A percentile compares a stretch with the other conserved stretches of the same genome.
phyloP scores from a whole-genome alignment of 2,113 vertebrate genomes.

The Gymnogyps californianus region DNA sequence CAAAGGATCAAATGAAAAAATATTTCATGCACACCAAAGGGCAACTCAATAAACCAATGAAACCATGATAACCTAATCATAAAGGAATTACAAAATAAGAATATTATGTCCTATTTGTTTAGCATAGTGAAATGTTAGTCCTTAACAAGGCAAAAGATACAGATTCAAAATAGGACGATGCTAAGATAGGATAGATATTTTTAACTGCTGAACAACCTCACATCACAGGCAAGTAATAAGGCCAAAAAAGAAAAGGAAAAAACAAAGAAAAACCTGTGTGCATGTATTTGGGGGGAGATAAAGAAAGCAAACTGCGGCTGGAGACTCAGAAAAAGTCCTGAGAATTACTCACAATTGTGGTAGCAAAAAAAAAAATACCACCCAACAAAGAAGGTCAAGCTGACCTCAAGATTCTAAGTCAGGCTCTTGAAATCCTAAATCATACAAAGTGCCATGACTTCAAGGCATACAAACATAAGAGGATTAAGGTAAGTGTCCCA shows the following conservation, averaged over 20 bases:
- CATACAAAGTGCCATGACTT: slow-evolving; percentile 68
- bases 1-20: neutral
- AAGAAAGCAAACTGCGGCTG: neutral
- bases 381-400: slow-evolving; percentile 71
- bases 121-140: neutral
- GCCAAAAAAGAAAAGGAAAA: neutral
- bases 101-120: neutral
- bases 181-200: neutral
- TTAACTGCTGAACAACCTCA: neutral
- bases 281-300: neutral
- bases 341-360: slow-evolving; percentile 22
- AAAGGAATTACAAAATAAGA: neutral
- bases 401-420: slow-evolving; percentile 65
- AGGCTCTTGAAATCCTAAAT: slow-evolving; percentile 78
- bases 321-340: slow-evolving; percentile 20
- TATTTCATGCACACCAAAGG: neutral
- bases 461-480: slow-evolving; percentile 75
- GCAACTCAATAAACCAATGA: neutral
- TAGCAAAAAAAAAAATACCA: slow-evolving; percentile 16
- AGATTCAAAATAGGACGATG: neutral
- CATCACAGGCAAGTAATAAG: neutral
- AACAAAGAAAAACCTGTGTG: neutral
- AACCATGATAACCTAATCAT: neutral
- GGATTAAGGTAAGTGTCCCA: slow-evolving; percentile 80
- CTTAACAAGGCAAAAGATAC: neutral